phyloP scores from a whole-genome alignment of 2,888 invertebrate species.

The Hydriomena furcata region DNA sequence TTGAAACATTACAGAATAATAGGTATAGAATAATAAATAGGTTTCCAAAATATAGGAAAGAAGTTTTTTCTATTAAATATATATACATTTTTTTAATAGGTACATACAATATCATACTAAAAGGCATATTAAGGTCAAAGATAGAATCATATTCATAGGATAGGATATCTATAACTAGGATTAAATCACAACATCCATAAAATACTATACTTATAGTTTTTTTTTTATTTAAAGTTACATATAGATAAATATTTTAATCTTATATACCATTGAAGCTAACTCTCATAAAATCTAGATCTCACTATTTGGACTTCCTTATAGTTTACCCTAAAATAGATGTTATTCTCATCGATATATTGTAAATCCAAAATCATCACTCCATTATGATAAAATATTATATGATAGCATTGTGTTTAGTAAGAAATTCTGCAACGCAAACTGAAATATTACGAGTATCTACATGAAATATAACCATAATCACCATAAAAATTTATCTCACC shows the following conservation, averaged over 20 bases:
- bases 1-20: neutral
- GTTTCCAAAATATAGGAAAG: conserved; percentile 11
- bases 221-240: too few relatives aligned
- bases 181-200: conserved; percentile 18
- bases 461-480: too few relatives aligned
- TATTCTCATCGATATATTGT: conserved; percentile 37
- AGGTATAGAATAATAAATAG: too few relatives aligned
- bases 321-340: conserved; percentile 39
- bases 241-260: too few relatives aligned
- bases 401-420: too few relatives aligned
- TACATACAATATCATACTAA: conserved; percentile 6
- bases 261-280: too few relatives aligned
- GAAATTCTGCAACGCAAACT: too few relatives aligned
- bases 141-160: conserved; percentile 16
- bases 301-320: conserved; percentile 64
- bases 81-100: neutral
- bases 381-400: too few relatives aligned
- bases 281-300: conserved; percentile 53
- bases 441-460: too few relatives aligned
- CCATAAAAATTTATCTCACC: too few relatives aligned
- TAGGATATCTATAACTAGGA: conserved; percentile 1
- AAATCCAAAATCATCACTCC: conserved; percentile 21
- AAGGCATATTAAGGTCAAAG: conserved; percentile 24
- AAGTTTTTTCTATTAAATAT: neutral
- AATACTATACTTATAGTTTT: too few relatives aligned